phyloP scores from a whole-genome alignment of 2,113 vertebrate genomes.

The Blennius ocellaris region DNA sequence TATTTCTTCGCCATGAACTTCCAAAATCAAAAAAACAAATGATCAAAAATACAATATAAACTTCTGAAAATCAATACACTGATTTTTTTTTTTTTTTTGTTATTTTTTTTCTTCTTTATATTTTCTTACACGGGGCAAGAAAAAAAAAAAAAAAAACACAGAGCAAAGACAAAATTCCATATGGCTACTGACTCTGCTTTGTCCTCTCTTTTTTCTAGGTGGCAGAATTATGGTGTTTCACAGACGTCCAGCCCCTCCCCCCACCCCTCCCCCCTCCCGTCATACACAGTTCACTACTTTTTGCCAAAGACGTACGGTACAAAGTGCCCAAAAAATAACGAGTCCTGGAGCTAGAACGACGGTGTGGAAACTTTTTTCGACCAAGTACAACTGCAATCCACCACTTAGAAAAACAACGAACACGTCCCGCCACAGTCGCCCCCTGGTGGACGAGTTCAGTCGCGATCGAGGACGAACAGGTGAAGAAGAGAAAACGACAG shows the following conservation, averaged over 20 bases:
- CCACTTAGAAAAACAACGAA: slow-evolving; percentile 60
- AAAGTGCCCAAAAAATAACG: slow-evolving; percentile 64
- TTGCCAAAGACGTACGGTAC: slow-evolving; percentile 67
- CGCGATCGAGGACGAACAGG: slow-evolving; percentile 41
- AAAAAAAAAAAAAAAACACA: slow-evolving; percentile 59
- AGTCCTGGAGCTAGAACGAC: slow-evolving; percentile 64
- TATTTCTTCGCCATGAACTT: slow-evolving; percentile 78
- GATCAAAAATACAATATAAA: slow-evolving; percentile 86
- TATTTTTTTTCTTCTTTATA: slow-evolving; percentile 35
- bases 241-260: slow-evolving; percentile 46
- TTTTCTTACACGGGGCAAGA: slow-evolving; percentile 71
- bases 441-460: slow-evolving; percentile 28
- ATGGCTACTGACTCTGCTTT: slow-evolving; percentile 62
- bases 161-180: slow-evolving; percentile 65
- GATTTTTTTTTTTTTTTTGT: slow-evolving; percentile 49
- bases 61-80: slow-evolving; percentile 80
- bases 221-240: slow-evolving; percentile 67
- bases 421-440: slow-evolving; percentile 20
- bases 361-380: slow-evolving; percentile 59
- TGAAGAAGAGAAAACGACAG: not conserved
- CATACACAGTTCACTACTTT: slow-evolving; percentile 69
- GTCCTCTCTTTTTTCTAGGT: slow-evolving; percentile 60
- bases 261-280: slow-evolving; percentile 23
- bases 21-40: slow-evolving; percentile 75
- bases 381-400: slow-evolving; percentile 61